phyloP scores from a whole-genome alignment of 2,888 invertebrate genomes.

The Lordiphosa andalusiaca region DNA sequence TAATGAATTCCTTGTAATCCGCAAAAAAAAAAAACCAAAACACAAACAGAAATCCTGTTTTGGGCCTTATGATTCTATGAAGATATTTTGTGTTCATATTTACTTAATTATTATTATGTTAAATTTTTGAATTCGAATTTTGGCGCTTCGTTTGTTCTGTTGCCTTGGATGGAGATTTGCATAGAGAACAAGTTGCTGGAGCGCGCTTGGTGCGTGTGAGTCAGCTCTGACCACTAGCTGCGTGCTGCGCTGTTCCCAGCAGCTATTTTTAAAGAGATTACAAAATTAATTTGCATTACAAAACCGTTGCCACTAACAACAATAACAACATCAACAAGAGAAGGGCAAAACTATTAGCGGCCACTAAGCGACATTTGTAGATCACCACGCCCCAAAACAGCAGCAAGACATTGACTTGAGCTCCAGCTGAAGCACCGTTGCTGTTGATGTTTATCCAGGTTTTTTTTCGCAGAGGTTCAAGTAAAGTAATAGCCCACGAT shows the following conservation, averaged over 20 bases:
- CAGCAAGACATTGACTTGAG: constrained; percentile 58
- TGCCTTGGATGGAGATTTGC: constrained; percentile 59
- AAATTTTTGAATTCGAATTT: constrained; percentile 40
- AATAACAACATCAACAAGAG: constrained; percentile 11
- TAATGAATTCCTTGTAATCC: constrained; percentile 72
- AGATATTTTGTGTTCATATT: constrained; percentile 51
- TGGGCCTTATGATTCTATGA: constrained; percentile 45
- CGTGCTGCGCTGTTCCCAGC: constrained; percentile 29
- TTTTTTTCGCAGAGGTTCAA: constrained; percentile 17
- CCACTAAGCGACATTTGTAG: constrained; percentile 49
- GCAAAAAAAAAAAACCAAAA: constrained; percentile 46
- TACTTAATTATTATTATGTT: constrained; percentile 65
- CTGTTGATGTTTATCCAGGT: constrained; percentile 45
- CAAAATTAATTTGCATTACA: constrained; percentile 62
- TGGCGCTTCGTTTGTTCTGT: constrained; percentile 29
- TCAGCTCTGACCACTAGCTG: constrained; percentile 42
- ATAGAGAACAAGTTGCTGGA: constrained; percentile 36
- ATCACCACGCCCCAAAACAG: constrained; percentile 48
- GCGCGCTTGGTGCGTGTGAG: constrained; percentile 41
- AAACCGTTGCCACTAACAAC: constrained; percentile 35
- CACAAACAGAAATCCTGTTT: constrained; percentile 37
- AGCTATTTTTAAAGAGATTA: constrained; percentile 56
- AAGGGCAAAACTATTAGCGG: constrained; percentile 20
- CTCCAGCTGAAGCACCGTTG: constrained; percentile 33
- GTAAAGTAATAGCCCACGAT: constrained; percentile 23